phyloP scores from a whole-genome alignment of 2,113 vertebrate genomes.

The Phalacrocorax pelagicus region DNA sequence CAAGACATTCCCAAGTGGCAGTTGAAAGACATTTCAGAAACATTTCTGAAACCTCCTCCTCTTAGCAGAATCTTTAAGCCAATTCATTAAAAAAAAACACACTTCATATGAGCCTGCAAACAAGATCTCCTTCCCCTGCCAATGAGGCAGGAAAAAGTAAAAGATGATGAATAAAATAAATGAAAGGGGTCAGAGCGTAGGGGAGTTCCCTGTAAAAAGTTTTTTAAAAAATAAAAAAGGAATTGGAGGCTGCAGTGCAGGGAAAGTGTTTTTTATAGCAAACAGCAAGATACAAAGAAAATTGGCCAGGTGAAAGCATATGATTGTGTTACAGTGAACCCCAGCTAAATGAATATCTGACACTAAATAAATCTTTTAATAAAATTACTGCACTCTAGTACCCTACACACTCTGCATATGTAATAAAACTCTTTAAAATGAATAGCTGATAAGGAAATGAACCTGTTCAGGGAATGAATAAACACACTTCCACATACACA shows the following conservation, averaged over 20 bases:
- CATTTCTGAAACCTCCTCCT: neutral
- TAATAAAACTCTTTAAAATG: constrained; percentile 47
- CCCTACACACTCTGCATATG: constrained; percentile 49
- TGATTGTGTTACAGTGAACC: constrained; percentile 24
- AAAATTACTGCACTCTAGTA: constrained; percentile 52
- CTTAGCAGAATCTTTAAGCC: neutral
- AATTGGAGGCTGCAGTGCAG: neutral
- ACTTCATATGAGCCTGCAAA: neutral
- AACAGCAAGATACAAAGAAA: constrained; percentile 38
- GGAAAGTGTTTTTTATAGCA: constrained; percentile 46
- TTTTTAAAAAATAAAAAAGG: too few species aligned
- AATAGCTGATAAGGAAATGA: constrained; percentile 63
- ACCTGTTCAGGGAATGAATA: constrained; percentile 56
- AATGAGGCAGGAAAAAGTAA: neutral
- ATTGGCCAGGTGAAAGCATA: constrained; percentile 51
- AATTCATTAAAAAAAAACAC: neutral
- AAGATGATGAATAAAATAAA: neutral
- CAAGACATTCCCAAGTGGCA: neutral
- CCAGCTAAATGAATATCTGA: constrained; percentile 55
- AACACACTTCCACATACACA: constrained; percentile 42
- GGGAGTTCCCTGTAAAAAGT: neutral
- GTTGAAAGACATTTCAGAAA: neutral
- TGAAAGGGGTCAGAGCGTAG: accelerated
- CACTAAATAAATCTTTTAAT: constrained; percentile 68
- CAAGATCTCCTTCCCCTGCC: neutral